Evolutionary conservation across 2,113 vertebrate species (phyloP).

Genomic region (Hippocampus guttulatus): DNA sequence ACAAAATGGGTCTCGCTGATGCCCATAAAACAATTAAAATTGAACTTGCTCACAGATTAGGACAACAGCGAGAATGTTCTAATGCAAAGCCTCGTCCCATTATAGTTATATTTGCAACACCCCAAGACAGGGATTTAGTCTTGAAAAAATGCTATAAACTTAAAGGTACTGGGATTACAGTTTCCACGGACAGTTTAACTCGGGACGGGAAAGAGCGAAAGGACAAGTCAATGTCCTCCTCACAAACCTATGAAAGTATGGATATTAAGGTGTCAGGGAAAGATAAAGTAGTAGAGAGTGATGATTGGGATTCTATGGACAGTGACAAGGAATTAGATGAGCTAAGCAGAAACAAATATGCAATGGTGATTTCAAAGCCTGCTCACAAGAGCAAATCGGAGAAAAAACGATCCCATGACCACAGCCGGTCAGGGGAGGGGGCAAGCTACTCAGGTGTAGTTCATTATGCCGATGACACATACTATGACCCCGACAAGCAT

Average conservation of each 20-base stretch:
- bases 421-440: constrained; percentile 69
- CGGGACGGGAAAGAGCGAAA: constrained; percentile 85
- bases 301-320: constrained; percentile 86
- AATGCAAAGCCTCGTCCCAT: constrained; percentile 94
- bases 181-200: constrained; percentile 88
- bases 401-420: constrained; percentile 72
- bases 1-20: constrained; percentile 93
- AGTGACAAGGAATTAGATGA: constrained; percentile 90
- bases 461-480: constrained; percentile 72
- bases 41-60: constrained; percentile 91
- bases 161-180: constrained; percentile 91
- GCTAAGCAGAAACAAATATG: constrained; percentile 85
- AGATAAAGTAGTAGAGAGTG: constrained; percentile 79
- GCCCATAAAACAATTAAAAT: constrained; percentile 84
- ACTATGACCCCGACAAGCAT: constrained; percentile 77
- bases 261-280: constrained; percentile 83
- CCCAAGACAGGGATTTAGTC: constrained; percentile 90
- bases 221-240: constrained; percentile 84
- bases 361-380: constrained; percentile 82
- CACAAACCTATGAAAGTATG: constrained; percentile 98
- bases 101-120: constrained; percentile 89
- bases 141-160: constrained; percentile 98
- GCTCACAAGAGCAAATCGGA: constrained; percentile 77
- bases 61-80: constrained; percentile 91
- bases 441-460: constrained; percentile 73